A percentile compares a stretch with the other conserved stretches of the same genome.
phyloP scores from a whole-genome alignment of 2,888 invertebrate genomes.

The Latrodectus hesperus region DNA sequence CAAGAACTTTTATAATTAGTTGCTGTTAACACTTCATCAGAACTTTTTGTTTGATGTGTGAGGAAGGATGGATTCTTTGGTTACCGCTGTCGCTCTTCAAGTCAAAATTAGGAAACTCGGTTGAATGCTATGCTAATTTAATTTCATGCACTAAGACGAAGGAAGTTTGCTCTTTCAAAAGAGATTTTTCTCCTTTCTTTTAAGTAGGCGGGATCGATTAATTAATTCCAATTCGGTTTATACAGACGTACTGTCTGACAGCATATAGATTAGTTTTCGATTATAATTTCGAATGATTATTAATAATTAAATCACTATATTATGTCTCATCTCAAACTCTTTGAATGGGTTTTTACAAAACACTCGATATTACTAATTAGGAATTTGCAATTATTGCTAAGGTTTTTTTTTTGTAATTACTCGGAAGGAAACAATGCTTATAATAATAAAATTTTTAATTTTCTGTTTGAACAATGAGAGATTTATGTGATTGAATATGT shows the following conservation, averaged over 20 bases:
- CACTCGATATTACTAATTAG: no score
- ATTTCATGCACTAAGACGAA: constrained; percentile 4
- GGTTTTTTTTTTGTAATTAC: no score
- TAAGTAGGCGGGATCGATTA: not conserved
- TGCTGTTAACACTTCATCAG: constrained; percentile 46
- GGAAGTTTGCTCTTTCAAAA: constrained; percentile 7
- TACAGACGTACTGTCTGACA: not conserved
- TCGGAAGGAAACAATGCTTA: no score
- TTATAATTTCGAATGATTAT: not conserved
- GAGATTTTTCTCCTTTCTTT: constrained; percentile 6
- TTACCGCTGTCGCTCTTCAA: constrained; percentile 13
- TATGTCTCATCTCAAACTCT: no score
- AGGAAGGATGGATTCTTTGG: constrained; percentile 22
- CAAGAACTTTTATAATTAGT: constrained; percentile 44
- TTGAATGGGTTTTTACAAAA: no score
- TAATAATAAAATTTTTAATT: no score
- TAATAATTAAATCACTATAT: no score
- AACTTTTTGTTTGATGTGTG: constrained; percentile 41
- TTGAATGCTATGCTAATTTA: constrained; percentile 38
- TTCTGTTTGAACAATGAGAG: no score
- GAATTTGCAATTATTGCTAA: no score
- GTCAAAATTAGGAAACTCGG: constrained; percentile 27
- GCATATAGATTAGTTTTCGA: not conserved
- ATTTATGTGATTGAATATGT: no score
- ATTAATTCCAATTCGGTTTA: not conserved